phyloP scores from a whole-genome alignment of 2,888 invertebrate species.

The Epsilonema sp. region DNA sequence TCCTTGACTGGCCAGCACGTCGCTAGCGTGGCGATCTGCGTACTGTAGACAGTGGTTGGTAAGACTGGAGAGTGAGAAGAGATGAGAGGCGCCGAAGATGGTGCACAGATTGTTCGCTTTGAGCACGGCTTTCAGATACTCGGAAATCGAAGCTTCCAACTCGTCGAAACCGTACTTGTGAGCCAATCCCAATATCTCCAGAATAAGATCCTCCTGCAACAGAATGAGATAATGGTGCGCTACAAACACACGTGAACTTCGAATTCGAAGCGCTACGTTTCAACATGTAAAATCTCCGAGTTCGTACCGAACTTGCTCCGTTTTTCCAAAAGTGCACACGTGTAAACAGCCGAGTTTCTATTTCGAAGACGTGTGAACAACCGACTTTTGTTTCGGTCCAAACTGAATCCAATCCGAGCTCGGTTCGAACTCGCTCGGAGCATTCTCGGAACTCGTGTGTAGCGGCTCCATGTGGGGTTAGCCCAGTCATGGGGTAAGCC shows the following conservation, averaged over 20 bases:
- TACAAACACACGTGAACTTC: slow-evolving; percentile 1
- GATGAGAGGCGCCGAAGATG: slow-evolving; percentile 74
- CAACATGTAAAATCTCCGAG: no score
- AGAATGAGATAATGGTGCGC: no score
- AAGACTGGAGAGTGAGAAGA: slow-evolving; percentile 43
- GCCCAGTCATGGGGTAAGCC: no score
- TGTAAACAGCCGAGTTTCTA: no score
- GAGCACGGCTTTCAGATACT: slow-evolving; percentile 69
- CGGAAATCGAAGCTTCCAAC: slow-evolving; percentile 71
- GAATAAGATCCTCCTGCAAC: slow-evolving; percentile 36
- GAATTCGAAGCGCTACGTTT: background rate
- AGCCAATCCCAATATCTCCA: slow-evolving; percentile 56
- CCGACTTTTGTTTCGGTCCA: no score
- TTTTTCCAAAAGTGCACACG: no score
- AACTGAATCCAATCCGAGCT: no score
- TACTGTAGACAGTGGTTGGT: slow-evolving; percentile 62
- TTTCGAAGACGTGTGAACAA: no score
- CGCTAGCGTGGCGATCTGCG: slow-evolving; percentile 67
- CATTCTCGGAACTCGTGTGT: no score
- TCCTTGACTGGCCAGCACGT: slow-evolving; percentile 60
- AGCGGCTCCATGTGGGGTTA: no score
- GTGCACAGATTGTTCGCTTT: slow-evolving; percentile 72
- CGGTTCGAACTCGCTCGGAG: no score
- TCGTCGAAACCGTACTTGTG: slow-evolving; percentile 88
- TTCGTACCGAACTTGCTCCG: no score